These are phyloP conservation scores for Anguilla rostrata DNA, from an alignment of 2,113 vertebrate genomes.

Conservation along the genomic window DNA sequence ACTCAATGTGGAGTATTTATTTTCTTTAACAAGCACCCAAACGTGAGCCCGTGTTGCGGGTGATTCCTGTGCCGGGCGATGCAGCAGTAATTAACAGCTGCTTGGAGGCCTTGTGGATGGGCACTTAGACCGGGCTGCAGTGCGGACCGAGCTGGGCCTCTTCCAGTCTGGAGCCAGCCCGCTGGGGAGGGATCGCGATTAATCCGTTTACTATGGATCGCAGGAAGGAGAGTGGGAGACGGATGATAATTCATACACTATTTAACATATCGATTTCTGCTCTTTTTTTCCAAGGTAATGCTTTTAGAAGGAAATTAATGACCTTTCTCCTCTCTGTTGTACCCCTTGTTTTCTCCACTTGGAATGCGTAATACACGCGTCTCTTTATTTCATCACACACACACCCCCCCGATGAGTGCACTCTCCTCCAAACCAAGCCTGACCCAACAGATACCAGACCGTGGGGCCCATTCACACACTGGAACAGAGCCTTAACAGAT, in stretches of 20 bases:
- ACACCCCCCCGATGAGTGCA: too few species aligned
- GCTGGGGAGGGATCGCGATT: not conserved
- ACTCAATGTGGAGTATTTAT: not conserved
- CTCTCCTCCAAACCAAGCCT: too few species aligned
- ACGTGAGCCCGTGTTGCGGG: not conserved
- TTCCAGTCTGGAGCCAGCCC: not conserved
- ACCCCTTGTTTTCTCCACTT: too few species aligned
- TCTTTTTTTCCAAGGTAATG: not conserved
- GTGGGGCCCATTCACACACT: too few species aligned
- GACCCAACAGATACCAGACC: too few species aligned
- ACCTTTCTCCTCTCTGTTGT: not conserved
- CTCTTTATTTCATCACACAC: too few species aligned
- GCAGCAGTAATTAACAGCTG: not conserved
- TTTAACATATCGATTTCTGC: not conserved
- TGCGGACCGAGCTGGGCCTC: not conserved
- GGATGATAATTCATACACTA: not conserved
- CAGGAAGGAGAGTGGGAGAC: not conserved
- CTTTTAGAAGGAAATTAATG: not conserved
- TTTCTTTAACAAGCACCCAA: not conserved
- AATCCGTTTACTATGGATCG: slow-evolving; percentile 12
- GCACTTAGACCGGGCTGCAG: not conserved
- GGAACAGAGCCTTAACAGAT: too few species aligned
- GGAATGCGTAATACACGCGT: too few species aligned
- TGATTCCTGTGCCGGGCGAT: not conserved
- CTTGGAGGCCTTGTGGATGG: not conserved